These are phyloP conservation scores for Cephus rjabovi DNA, from an alignment of 2,888 invertebrate species.

Conservation along the genomic window DNA sequence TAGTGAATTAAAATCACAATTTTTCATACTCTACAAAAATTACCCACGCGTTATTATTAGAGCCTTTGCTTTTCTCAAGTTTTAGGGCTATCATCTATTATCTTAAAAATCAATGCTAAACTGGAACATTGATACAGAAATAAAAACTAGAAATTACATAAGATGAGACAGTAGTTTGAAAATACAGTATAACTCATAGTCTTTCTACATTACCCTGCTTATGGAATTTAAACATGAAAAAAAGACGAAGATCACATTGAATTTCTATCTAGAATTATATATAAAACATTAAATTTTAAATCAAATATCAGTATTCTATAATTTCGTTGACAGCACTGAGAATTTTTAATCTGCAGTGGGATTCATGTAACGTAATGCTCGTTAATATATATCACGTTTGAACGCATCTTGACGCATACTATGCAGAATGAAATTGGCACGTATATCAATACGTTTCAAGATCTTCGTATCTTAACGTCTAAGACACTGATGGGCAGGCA, in stretches of 20 bases:
- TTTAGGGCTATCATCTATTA: background rate
- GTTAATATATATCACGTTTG: too few species aligned
- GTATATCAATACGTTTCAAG: background rate
- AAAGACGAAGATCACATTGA: background rate
- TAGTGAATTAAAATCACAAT: conserved; percentile 12
- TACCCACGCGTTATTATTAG: background rate
- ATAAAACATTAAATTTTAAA: background rate
- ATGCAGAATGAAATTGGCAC: background rate
- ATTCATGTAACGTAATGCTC: background rate
- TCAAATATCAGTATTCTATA: background rate
- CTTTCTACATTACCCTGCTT: background rate
- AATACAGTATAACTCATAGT: background rate
- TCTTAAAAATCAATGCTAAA: background rate
- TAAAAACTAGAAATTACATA: background rate
- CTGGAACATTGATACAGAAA: background rate
- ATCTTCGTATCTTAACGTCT: background rate
- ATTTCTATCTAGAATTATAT: background rate
- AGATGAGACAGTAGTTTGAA: background rate
- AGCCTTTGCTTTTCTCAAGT: background rate
- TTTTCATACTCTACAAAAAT: background rate
- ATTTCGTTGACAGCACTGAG: background rate
- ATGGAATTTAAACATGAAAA: background rate
- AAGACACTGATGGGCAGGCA: background rate
- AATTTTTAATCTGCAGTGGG: background rate
- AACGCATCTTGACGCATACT: too few species aligned